Evolutionary conservation across 2,888 invertebrate species (phyloP).

Genomic region (Lampropteryx suffumata): DNA sequence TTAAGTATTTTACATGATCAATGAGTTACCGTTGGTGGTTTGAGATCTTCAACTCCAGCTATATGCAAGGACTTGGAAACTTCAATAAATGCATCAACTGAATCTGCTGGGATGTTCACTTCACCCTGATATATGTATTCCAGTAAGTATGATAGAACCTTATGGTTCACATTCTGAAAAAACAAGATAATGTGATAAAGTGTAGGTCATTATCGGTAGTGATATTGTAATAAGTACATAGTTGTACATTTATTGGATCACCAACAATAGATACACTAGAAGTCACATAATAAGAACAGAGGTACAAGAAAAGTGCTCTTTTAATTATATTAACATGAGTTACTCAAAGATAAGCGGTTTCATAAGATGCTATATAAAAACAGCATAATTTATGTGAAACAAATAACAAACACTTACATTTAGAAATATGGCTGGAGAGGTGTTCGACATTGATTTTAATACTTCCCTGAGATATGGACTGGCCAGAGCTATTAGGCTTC

Average conservation of each 20-base stretch:
- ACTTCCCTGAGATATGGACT: slow-evolving; percentile 68
- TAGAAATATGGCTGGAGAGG: slow-evolving; percentile 64
- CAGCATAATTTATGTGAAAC: no score
- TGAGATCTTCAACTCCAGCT: slow-evolving; percentile 47
- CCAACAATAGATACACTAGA: no score
- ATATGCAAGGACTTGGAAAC: slow-evolving; percentile 58
- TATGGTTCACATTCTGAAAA: slow-evolving; percentile 62
- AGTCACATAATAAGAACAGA: no score
- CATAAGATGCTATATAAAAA: no score
- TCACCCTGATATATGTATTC: slow-evolving; percentile 75
- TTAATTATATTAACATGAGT: no score
- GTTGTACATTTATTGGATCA: no score
- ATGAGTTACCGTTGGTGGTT: slow-evolving; percentile 6
- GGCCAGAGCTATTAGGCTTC: slow-evolving; percentile 61
- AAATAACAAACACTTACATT: slow-evolving; percentile 51
- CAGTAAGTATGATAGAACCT: slow-evolving; percentile 52
- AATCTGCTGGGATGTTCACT: slow-evolving; percentile 52
- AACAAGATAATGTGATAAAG: neutral
- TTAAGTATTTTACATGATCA: neutral
- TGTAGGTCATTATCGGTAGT: no score
- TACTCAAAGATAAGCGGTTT: no score
- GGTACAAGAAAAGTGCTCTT: no score
- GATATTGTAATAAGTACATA: no score
- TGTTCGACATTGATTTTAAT: slow-evolving; percentile 51
- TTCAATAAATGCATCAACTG: slow-evolving; percentile 51